Percentiles rank a stretch among this genome's conserved stretches.
These are phyloP conservation scores for Melanchra persicariae DNA, from an alignment of 2,888 invertebrate genomes.

Conservation along the genomic window DNA sequence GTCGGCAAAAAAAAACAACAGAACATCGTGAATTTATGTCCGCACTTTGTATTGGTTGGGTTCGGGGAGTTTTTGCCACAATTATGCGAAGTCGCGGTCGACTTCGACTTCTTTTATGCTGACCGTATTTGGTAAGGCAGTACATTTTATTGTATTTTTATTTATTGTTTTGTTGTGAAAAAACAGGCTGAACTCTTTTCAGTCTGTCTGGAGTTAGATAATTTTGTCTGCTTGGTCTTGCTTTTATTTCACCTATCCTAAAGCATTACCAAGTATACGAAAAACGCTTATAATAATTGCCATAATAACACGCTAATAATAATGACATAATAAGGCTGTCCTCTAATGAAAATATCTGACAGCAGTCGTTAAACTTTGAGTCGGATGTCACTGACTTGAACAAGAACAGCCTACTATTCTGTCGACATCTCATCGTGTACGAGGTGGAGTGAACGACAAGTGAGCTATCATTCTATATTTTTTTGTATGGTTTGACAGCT, in stretches of 20 bases:
- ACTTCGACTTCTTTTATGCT: slow-evolving; percentile 35
- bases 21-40: slow-evolving; percentile 44
- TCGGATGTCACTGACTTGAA: not conserved
- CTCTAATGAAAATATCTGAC: no score
- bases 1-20: slow-evolving; percentile 55
- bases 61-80: slow-evolving; percentile 43
- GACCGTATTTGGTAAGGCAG: slow-evolving; percentile 21
- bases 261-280: no score
- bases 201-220: not conserved
- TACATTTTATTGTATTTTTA: slow-evolving; percentile 25
- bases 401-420: no score
- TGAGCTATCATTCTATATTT: no score
- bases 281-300: no score
- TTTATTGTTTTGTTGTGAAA: slow-evolving; percentile 29
- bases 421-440: no score
- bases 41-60: slow-evolving; percentile 51
- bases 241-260: no score
- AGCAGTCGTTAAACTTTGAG: slow-evolving; percentile 2
- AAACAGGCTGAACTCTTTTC: not conserved
- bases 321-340: not conserved
- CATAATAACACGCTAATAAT: no score
- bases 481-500: no score
- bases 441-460: no score
- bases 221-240: no score
- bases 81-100: slow-evolving; percentile 40